Conservation (phyloP, 2,797 vertebrate genomes). For the Leucoraja ocellata region DNA sequence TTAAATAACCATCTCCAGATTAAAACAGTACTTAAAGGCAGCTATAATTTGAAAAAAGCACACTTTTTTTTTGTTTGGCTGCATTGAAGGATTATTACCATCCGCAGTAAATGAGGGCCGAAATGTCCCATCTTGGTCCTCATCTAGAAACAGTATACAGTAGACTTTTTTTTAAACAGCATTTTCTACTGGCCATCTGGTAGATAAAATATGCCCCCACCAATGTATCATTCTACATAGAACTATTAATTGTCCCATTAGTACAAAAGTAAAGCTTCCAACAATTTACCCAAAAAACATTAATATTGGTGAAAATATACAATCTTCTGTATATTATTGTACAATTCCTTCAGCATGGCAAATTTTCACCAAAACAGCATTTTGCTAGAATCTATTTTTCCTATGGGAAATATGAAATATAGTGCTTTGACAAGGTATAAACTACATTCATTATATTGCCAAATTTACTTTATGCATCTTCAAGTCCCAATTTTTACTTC, state of each 20-base stretch:
- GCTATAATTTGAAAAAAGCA: slow-evolving; percentile 13
- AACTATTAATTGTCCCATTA: neutral
- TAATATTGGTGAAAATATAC: slow-evolving; percentile 3
- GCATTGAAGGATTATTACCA: too few species aligned
- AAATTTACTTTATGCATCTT: neutral
- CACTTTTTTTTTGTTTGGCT: neutral
- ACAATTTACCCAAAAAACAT: neutral
- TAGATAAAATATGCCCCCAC: neutral
- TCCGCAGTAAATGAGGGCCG: neutral
- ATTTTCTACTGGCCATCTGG: neutral
- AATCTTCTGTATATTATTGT: slow-evolving; percentile 4
- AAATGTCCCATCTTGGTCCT: slow-evolving; percentile 7
- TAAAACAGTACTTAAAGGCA: neutral
- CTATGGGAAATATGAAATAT: neutral
- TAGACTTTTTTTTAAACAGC: neutral
- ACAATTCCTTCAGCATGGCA: neutral
- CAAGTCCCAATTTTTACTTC: slow-evolving; percentile 2
- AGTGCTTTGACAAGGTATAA: slow-evolving; percentile 18
- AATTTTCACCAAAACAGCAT: neutral
- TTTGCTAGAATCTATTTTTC: neutral
- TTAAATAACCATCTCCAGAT: neutral
- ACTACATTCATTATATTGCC: slow-evolving; percentile 2
- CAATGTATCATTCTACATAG: slow-evolving; percentile 16
- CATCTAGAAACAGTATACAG: neutral
- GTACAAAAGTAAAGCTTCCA: slow-evolving; percentile 23